These are phyloP conservation scores for Dromiciops gliroides DNA, from an alignment of 2,113 vertebrate species.

Conservation along the genomic window DNA sequence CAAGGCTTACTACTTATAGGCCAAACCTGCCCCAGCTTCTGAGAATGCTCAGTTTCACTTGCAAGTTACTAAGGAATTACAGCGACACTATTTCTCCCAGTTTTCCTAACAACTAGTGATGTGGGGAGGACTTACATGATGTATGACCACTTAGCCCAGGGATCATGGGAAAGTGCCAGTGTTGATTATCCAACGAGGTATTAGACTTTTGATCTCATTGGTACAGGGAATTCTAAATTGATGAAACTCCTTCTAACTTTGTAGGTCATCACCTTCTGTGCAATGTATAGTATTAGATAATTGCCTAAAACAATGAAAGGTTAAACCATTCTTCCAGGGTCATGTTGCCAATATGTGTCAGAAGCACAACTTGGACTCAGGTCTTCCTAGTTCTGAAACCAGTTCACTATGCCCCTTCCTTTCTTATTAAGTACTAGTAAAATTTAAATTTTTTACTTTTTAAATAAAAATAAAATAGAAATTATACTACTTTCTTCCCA, in stretches of 20 bases:
- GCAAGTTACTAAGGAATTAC: too few species aligned
- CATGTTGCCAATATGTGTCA: neutral
- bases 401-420: neutral
- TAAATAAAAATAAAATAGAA: neutral
- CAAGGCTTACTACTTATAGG: neutral
- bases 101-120: too few species aligned
- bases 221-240: neutral
- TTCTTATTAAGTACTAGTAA: neutral
- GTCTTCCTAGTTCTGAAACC: neutral
- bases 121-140: too few species aligned
- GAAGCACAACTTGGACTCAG: neutral
- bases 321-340: neutral
- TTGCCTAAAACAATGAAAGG: neutral
- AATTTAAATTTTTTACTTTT: neutral
- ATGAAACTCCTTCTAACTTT: neutral
- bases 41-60: too few species aligned
- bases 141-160: too few species aligned
- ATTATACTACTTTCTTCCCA: too few species aligned
- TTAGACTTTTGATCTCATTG: neutral
- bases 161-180: too few species aligned
- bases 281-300: neutral
- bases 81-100: too few species aligned
- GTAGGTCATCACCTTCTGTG: too few species aligned
- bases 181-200: neutral
- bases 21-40: too few species aligned